Evolutionary conservation across 37 sponge, comb jelly and placozoan species (phyloP), one percentile per base, ranked within the genome.

Genomic region (Chondrosia reniformis): DNA sequence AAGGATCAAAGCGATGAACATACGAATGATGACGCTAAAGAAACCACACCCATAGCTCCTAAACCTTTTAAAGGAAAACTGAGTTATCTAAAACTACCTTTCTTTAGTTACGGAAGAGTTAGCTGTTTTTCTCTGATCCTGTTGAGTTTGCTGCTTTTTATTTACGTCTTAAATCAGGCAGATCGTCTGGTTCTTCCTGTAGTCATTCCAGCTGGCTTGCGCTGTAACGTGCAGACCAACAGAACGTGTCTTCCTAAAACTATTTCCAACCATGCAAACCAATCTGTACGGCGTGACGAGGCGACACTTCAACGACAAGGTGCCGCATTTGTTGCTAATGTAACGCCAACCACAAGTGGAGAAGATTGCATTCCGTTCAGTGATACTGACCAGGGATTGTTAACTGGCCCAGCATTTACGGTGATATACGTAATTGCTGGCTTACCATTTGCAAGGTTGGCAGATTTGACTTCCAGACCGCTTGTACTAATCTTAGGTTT

Each of bases 141-240:
- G 36, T 83, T 94, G 36, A 0, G 86, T 3, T 81, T 89, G 6
- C 82, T 94, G 15, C 55, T 89, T 46, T 22, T 76, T 28, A 40
- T 94, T 17, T 94, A 86, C 65, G 85, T 94, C 7, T 84, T 94
- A 36, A 94, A 94, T 59, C 94, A 94, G 45, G 94, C 94, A 1
- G 94, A 94, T 67, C 76, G 90, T 19, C 85, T 86, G 17, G 90
- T 94, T 7, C 79, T 94, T 21, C 78, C 90, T n/a, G 94, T 94
- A 4, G 72, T 86, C 37, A 85, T 89, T 9, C 94, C 94, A 33
- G 77, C 78, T 43, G 94, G 94, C 0, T 81, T 94, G 76, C 56
- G 91, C 8, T 94, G 94, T 45, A 41, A 77, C 3, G 4, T 44
- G 25, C 19, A 34, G 19, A 40, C 10, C 2, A 69, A 39, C 10